Evolutionary conservation across 2,888 invertebrate species (phyloP).

Genomic region (Cheilosia vernalis): DNA sequence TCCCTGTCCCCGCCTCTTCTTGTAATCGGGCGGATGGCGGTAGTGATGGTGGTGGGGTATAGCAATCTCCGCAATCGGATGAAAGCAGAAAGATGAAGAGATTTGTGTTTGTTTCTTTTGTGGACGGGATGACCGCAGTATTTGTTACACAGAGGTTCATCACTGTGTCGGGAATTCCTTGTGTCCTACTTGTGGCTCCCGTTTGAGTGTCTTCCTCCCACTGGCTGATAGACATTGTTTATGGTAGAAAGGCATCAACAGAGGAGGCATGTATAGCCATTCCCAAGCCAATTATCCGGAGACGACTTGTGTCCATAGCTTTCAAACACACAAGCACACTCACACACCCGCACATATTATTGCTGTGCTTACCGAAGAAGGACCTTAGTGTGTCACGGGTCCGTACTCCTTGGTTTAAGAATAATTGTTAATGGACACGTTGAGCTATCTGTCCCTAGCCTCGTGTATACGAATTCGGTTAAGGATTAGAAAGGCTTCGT

Average conservation of each 20-base stretch:
- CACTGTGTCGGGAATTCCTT: slow-evolving; percentile 4
- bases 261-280: slow-evolving; percentile 39
- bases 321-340: slow-evolving; percentile 22
- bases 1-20: slow-evolving; percentile 19
- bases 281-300: slow-evolving; percentile 62
- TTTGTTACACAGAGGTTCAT: slow-evolving; percentile 54
- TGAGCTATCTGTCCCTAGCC: slow-evolving; percentile 55
- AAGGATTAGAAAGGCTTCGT: slow-evolving; percentile 51
- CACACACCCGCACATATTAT: slow-evolving; percentile 31
- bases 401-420: slow-evolving; percentile 55
- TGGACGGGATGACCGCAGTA: slow-evolving; percentile 59
- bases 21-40: not conserved
- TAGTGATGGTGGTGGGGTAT: not conserved
- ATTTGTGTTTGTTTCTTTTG: slow-evolving; percentile 67
- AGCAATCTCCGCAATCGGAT: slow-evolving; percentile 25
- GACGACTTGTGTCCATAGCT: slow-evolving; percentile 45
- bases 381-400: slow-evolving; percentile 72
- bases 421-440: slow-evolving; percentile 63
- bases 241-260: slow-evolving; percentile 33
- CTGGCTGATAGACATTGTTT: slow-evolving; percentile 35
- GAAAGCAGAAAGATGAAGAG: slow-evolving; percentile 50
- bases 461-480: slow-evolving; percentile 20
- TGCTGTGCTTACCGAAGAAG: slow-evolving; percentile 23
- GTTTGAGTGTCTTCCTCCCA: slow-evolving; percentile 27
- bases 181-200: not conserved